phyloP scores from a whole-genome alignment of 2,797 vertebrate species.

The Artibeus lituratus region DNA sequence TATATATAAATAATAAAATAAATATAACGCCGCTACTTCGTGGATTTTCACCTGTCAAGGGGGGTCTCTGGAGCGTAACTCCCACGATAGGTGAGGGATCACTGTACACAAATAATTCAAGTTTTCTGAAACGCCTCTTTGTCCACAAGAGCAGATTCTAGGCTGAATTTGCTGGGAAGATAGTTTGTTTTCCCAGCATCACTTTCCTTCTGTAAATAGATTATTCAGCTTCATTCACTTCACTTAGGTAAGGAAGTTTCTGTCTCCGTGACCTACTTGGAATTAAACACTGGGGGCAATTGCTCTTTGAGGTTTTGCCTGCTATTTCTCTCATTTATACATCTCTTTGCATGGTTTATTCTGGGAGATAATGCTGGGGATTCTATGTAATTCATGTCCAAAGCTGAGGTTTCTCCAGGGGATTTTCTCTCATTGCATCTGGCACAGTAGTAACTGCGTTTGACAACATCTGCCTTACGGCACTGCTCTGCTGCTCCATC shows the following conservation, averaged over 20 bases:
- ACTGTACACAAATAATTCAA: not conserved
- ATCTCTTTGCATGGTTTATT: not conserved
- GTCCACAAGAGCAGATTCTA: not conserved
- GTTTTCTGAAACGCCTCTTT: not conserved
- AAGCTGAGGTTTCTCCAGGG: conserved; percentile 18
- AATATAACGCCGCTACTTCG: too few species aligned
- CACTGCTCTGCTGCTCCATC: not conserved
- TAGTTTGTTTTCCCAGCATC: not conserved
- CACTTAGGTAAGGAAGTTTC: not conserved
- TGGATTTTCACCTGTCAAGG: too few species aligned
- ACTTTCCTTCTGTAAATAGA: conserved; percentile 1
- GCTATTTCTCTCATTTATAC: not conserved
- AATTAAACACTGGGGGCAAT: conserved; percentile 25
- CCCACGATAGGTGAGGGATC: too few species aligned
- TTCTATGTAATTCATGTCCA: not conserved
- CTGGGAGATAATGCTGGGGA: conserved; percentile 9
- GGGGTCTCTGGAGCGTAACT: too few species aligned
- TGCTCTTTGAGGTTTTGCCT: not conserved
- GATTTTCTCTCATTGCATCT: not conserved
- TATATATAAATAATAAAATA: too few species aligned
- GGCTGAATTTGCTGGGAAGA: not conserved
- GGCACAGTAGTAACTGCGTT: conserved; percentile 10
- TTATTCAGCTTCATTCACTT: conserved; percentile 4
- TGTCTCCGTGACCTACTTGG: not conserved
- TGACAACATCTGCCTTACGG: conserved; percentile 50